Evolutionary conservation across 2,797 vertebrate species (phyloP).

Genomic region (Nothura maculosa): DNA sequence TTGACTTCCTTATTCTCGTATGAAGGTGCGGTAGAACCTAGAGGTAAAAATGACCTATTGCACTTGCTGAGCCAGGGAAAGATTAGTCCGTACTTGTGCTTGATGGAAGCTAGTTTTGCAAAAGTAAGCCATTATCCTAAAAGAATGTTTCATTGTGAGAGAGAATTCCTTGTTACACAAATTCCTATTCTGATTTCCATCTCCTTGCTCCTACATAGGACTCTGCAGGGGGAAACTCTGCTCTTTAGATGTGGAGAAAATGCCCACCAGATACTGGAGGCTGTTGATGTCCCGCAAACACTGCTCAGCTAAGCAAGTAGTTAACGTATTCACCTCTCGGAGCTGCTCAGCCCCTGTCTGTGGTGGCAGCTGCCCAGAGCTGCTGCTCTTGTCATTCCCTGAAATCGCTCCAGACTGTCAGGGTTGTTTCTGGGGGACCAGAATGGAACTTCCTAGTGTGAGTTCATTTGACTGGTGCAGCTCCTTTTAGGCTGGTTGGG

Average conservation of each 20-base stretch:
- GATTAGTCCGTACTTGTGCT: fast-evolving
- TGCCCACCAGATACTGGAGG: neutral
- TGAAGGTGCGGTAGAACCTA: neutral
- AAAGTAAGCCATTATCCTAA: neutral
- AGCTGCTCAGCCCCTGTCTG: neutral
- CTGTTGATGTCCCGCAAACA: neutral
- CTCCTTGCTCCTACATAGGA: neutral
- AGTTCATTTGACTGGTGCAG: neutral
- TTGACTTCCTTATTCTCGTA: neutral
- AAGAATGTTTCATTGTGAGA: neutral
- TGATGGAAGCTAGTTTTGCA: neutral
- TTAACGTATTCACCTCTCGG: neutral
- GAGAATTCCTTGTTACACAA: neutral
- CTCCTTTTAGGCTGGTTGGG: neutral
- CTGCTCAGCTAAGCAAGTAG: neutral
- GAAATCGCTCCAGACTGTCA: neutral
- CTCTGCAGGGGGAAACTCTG: neutral
- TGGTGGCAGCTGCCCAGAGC: neutral
- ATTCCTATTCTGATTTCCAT: neutral
- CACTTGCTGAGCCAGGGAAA: neutral
- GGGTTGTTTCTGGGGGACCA: neutral
- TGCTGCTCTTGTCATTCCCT: neutral
- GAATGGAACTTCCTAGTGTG: neutral
- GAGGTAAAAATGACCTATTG: neutral
- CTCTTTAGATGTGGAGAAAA: neutral